Percentiles rank a stretch among this genome's conserved stretches.
phyloP scores from a whole-genome alignment of 2,797 vertebrate species.

The Lutjanus campechanus region DNA sequence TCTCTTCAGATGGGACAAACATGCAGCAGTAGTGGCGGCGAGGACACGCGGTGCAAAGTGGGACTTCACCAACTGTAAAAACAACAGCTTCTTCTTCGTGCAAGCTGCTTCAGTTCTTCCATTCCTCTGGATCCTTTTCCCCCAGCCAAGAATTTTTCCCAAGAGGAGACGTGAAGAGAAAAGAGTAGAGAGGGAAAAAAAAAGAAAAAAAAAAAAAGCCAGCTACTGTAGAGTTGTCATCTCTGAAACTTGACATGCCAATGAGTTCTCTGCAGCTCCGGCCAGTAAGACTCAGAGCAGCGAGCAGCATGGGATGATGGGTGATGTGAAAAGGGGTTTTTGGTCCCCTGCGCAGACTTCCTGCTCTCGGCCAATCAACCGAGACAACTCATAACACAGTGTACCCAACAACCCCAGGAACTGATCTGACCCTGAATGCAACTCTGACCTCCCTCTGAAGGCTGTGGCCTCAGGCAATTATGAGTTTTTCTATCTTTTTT shows the following conservation, averaged over 20 bases:
- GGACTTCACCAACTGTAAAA: constrained; percentile 16
- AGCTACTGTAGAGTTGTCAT: constrained; percentile 64
- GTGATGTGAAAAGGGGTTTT: constrained; percentile 48
- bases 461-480: background rate
- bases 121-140: constrained; percentile 30
- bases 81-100: constrained; percentile 32
- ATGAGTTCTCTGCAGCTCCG: constrained; percentile 29
- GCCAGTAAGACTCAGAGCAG: constrained; percentile 40
- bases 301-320: constrained; percentile 55
- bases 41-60: background rate
- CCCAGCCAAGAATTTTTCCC: constrained; percentile 31
- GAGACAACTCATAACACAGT: constrained; percentile 15
- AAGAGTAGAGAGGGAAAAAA: background rate
- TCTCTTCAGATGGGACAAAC: background rate
- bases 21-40: background rate
- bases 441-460: constrained; percentile 29
- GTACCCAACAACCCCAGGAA: constrained; percentile 37
- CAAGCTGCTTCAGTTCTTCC: background rate
- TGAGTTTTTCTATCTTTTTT: background rate
- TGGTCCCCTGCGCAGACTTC: constrained; percentile 57
- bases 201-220: constrained; percentile 29
- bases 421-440: constrained; percentile 50
- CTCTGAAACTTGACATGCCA: constrained; percentile 58
- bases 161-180: constrained; percentile 34
- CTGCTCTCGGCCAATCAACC: constrained; percentile 58